Evolutionary conservation across 2,888 invertebrate species (phyloP).

Genomic region (Caenorhabditis doughertyi): DNA sequence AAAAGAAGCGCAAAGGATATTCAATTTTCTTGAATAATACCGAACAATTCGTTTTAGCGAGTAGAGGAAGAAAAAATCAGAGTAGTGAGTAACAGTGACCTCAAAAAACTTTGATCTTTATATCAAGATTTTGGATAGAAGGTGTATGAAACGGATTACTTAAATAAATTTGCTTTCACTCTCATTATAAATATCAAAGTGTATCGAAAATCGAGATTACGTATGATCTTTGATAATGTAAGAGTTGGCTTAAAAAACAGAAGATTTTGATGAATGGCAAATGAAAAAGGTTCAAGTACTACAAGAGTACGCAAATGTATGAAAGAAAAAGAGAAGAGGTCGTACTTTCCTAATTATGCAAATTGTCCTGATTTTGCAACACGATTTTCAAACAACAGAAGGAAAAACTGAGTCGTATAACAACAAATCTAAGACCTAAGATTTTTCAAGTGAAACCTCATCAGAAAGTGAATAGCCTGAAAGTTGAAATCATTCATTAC

Average conservation of each 20-base stretch:
- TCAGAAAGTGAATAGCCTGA: too few species aligned
- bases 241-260: not conserved
- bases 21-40: conserved; percentile 45
- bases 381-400: not conserved
- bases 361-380: conserved; percentile 35
- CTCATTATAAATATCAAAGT: conserved; percentile 14
- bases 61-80: conserved; percentile 15
- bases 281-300: conserved; percentile 3
- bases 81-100: conserved; percentile 52
- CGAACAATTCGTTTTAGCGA: conserved; percentile 39
- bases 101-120: conserved; percentile 47
- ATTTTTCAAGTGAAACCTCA: too few species aligned
- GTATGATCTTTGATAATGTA: conserved; percentile 42
- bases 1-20: conserved; percentile 56
- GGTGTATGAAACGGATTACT: conserved; percentile 18
- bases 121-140: conserved; percentile 4
- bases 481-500: too few species aligned
- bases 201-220: conserved; percentile 9
- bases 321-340: not conserved
- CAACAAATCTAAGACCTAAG: too few species aligned
- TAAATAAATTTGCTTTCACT: not conserved
- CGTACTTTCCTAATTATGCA: conserved; percentile 37
- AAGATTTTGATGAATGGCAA: not conserved
- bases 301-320: not conserved
- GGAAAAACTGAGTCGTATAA: not conserved